Conservation (phyloP, 2,113 vertebrate species). For the Numenius arquata region DNA sequence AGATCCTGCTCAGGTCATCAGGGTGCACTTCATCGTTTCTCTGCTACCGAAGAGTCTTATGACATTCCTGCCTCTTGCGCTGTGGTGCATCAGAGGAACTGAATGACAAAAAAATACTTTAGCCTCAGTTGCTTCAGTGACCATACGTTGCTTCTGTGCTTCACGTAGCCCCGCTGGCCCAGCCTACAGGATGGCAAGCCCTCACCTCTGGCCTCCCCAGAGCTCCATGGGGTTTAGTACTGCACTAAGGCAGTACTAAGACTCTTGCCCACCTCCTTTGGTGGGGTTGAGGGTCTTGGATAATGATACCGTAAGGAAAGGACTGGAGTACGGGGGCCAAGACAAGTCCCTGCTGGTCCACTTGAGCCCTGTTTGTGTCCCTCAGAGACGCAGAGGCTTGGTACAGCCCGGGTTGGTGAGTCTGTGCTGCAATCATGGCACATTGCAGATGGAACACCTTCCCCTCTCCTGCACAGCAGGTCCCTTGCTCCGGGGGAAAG, state of each 20-base stretch:
- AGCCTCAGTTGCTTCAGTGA: neutral
- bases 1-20: neutral
- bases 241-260: neutral
- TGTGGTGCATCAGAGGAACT: neutral
- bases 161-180: neutral
- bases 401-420: accelerated
- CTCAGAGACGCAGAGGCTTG: neutral
- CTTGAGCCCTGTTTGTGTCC: neutral
- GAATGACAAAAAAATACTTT: neutral
- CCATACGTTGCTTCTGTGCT: neutral
- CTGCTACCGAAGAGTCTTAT: neutral
- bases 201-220: neutral
- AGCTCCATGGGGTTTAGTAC: neutral
- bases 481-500: neutral
- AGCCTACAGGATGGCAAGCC: neutral
- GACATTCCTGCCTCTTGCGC: neutral
- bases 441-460: neutral
- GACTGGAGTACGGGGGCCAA: neutral
- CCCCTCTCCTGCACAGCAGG: too few relatives aligned
- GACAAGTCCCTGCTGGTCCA: neutral
- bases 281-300: neutral
- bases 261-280: neutral
- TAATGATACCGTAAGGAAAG: neutral
- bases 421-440: neutral
- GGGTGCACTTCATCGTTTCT: neutral